Evolutionary conservation across 2,888 invertebrate species (phyloP).

Genomic region (Drosophila greeni): DNA sequence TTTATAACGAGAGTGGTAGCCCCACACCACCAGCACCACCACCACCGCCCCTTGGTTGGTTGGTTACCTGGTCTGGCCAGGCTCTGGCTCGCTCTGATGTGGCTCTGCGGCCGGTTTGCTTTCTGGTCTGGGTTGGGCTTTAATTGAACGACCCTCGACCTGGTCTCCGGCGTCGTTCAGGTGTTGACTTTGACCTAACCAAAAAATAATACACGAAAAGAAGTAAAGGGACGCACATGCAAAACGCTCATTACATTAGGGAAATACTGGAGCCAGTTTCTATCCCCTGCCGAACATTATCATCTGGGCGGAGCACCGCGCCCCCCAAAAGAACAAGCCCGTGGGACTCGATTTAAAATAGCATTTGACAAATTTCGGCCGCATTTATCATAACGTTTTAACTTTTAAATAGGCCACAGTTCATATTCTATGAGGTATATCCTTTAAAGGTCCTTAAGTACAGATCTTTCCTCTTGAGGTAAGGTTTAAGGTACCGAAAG

Average conservation of each 20-base stretch:
- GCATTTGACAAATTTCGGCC: slow-evolving; percentile 66
- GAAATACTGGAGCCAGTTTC: slow-evolving; percentile 23
- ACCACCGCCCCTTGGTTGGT: not conserved
- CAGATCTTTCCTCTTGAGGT: not conserved
- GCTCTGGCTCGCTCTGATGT: slow-evolving; percentile 18
- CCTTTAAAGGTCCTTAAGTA: not conserved
- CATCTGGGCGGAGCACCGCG: slow-evolving; percentile 33
- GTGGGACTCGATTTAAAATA: slow-evolving; percentile 62
- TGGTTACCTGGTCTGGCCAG: slow-evolving; percentile 6
- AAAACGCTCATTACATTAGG: slow-evolving; percentile 71
- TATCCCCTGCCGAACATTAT: slow-evolving; percentile 18
- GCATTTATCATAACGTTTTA: slow-evolving; percentile 67
- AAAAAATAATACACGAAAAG: slow-evolving; percentile 36
- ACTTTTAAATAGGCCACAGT: slow-evolving; percentile 41
- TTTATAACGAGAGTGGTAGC: slow-evolving; percentile 63
- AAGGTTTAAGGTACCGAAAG: not conserved
- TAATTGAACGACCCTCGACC: slow-evolving; percentile 61
- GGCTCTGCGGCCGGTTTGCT: slow-evolving; percentile 29
- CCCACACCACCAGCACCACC: slow-evolving; percentile 17
- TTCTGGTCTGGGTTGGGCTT: slow-evolving; percentile 52
- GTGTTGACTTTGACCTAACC: slow-evolving; percentile 64
- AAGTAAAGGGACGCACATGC: slow-evolving; percentile 53
- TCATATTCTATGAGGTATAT: too few species aligned
- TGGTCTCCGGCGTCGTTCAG: slow-evolving; percentile 44
- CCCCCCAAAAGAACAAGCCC: slow-evolving; percentile 45